These are phyloP conservation scores for Erebia ligea DNA, from an alignment of 2,888 invertebrate genomes.

Conservation along the genomic window DNA sequence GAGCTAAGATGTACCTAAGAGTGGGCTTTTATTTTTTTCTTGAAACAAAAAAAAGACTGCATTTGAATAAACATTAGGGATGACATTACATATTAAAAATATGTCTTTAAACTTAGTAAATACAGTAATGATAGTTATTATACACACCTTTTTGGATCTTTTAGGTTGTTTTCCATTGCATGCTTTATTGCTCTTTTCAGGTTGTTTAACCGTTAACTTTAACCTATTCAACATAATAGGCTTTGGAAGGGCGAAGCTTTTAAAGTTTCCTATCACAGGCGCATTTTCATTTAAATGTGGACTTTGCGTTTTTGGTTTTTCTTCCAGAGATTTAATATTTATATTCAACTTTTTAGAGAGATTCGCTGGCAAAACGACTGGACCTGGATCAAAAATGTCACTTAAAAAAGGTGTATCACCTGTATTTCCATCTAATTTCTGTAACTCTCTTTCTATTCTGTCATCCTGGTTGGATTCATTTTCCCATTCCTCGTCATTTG, in stretches of 20 bases:
- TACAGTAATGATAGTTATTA: constrained; percentile 34
- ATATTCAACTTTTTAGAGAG: constrained; percentile 63
- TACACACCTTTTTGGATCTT: constrained; percentile 75
- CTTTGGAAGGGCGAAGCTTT: constrained; percentile 79
- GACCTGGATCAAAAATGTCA: constrained; percentile 78
- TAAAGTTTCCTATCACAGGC: constrained; percentile 75
- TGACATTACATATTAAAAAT: constrained; percentile 31
- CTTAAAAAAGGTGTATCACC: constrained; percentile 75
- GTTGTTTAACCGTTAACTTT: constrained; percentile 68
- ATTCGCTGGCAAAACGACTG: constrained; percentile 60
- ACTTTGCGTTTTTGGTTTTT: constrained; percentile 48
- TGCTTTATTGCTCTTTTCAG: constrained; percentile 61
- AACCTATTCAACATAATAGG: constrained; percentile 76
- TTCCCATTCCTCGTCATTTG: constrained; percentile 77
- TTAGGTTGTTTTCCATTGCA: constrained; percentile 55
- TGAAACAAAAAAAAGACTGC: no score
- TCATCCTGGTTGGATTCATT: constrained; percentile 69
- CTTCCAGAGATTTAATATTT: constrained; percentile 55
- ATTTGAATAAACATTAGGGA: neutral
- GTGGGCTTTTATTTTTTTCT: no score
- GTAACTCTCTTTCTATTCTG: constrained; percentile 69
- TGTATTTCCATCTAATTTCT: constrained; percentile 66
- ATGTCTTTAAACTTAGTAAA: constrained; percentile 14
- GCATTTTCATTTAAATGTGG: constrained; percentile 60
- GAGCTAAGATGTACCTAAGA: no score